These are phyloP conservation scores for Cephus pulcher DNA, from an alignment of 2,888 invertebrate species.

Conservation along the genomic window DNA sequence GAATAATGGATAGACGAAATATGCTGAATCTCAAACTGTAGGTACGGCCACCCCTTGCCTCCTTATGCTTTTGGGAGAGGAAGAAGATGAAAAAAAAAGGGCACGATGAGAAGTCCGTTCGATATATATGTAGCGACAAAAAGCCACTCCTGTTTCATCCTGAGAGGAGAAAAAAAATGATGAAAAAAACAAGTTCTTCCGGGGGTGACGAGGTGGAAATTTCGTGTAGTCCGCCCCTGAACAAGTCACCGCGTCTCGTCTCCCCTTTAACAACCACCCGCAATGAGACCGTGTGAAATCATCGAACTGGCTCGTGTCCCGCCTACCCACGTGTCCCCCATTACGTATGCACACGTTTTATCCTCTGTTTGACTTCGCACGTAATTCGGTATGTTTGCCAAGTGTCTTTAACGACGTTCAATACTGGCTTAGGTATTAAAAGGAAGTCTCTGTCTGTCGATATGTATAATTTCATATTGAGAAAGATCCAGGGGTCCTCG, in stretches of 20 bases:
- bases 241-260: not conserved
- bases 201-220: not conserved
- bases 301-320: not conserved
- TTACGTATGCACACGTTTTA: not conserved
- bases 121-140: constrained; percentile 25
- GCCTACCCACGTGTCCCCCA: not conserved
- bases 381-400: not conserved
- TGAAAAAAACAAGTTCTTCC: not conserved
- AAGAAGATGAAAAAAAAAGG: constrained; percentile 14
- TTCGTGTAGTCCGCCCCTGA: not conserved
- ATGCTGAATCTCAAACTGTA: constrained; percentile 53
- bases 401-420: not conserved
- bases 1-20: constrained; percentile 58
- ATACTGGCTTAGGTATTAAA: not conserved
- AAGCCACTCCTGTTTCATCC: constrained; percentile 29
- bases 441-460: not conserved
- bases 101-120: constrained; percentile 9
- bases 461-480: not conserved
- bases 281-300: not conserved
- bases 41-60: constrained; percentile 29
- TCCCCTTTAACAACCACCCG: not conserved
- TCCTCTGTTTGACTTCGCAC: not conserved
- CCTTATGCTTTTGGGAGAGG: constrained; percentile 19
- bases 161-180: not conserved
- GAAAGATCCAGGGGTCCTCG: not conserved